A percentile compares a stretch with the other conserved stretches of the same genome.
These are phyloP conservation scores for Thalassaphorura encarpata DNA, from an alignment of 1,140 invertebrate species.

Conservation along the genomic window DNA sequence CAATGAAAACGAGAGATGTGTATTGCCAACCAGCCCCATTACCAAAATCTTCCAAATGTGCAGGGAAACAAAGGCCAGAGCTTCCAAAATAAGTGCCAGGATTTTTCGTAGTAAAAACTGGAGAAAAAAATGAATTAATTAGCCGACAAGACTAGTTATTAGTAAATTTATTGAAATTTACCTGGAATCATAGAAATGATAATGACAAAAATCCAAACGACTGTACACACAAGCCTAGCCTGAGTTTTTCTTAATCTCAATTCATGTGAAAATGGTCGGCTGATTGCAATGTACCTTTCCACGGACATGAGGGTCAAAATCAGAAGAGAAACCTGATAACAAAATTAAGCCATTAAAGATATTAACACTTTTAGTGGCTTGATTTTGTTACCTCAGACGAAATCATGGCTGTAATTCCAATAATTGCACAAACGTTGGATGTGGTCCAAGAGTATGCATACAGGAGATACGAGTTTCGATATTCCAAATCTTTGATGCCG, in stretches of 20 bases:
- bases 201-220: conserved; percentile 55
- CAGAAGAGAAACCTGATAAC: conserved; percentile 53
- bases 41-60: conserved; percentile 61
- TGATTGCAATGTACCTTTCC: conserved; percentile 60
- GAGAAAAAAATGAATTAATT: neutral
- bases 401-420: conserved; percentile 55
- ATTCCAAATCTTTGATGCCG: conserved; percentile 53
- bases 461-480: conserved; percentile 51
- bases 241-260: conserved; percentile 46
- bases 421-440: conserved; percentile 53
- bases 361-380: neutral
- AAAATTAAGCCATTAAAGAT: conserved; percentile 23
- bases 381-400: conserved; percentile 51
- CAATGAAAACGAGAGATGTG: conserved; percentile 59
- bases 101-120: conserved; percentile 18
- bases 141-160: neutral
- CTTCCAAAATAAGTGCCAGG: conserved; percentile 56
- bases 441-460: conserved; percentile 56
- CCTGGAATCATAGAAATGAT: conserved; percentile 55
- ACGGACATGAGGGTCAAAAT: conserved; percentile 66
- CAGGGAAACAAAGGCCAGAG: conserved; percentile 59
- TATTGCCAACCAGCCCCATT: conserved; percentile 62
- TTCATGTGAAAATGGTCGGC: conserved; percentile 51
- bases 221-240: conserved; percentile 44
- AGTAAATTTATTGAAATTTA: conserved; percentile 33